Evolutionary conservation across 1,140 invertebrate species (phyloP).

Genomic region (Ceratosolen fusciceps): DNA sequence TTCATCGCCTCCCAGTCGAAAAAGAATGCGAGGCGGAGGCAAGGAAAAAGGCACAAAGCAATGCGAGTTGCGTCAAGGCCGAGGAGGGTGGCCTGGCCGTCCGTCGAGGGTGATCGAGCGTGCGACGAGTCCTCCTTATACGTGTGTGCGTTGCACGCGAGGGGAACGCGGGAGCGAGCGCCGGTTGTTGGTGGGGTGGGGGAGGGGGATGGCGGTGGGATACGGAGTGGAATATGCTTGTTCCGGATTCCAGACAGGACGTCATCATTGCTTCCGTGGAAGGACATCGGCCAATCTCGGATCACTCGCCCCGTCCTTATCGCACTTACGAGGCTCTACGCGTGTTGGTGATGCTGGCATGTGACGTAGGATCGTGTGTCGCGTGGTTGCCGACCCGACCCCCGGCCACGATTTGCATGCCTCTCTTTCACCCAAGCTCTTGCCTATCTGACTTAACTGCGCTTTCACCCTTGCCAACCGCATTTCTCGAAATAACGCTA

Average conservation of each 20-base stretch:
- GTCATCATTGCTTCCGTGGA: not conserved
- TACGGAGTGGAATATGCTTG: not conserved
- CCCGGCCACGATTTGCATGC: not conserved
- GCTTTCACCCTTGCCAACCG: not conserved
- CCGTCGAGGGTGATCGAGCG: no score
- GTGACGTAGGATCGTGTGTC: not conserved
- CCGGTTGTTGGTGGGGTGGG: no score
- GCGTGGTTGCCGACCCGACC: not conserved
- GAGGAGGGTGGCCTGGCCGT: no score
- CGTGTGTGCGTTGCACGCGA: no score
- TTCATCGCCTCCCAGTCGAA: slow-evolving; percentile 10
- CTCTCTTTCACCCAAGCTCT: not conserved
- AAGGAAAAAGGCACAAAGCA: no score
- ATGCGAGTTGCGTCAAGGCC: not conserved
- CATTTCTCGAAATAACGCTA: not conserved
- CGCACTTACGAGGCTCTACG: not conserved
- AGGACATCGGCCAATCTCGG: not conserved
- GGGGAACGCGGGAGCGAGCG: not conserved
- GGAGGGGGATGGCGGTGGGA: not conserved
- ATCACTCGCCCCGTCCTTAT: not conserved
- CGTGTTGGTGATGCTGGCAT: not conserved
- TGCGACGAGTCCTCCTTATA: no score
- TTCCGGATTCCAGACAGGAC: slow-evolving; percentile 29
- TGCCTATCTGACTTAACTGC: not conserved
- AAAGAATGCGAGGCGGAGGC: not conserved